A percentile compares a stretch with the other conserved stretches of the same genome.
phyloP scores from a whole-genome alignment of 2,113 vertebrate species.

The Tenebrosternarchus preto region DNA sequence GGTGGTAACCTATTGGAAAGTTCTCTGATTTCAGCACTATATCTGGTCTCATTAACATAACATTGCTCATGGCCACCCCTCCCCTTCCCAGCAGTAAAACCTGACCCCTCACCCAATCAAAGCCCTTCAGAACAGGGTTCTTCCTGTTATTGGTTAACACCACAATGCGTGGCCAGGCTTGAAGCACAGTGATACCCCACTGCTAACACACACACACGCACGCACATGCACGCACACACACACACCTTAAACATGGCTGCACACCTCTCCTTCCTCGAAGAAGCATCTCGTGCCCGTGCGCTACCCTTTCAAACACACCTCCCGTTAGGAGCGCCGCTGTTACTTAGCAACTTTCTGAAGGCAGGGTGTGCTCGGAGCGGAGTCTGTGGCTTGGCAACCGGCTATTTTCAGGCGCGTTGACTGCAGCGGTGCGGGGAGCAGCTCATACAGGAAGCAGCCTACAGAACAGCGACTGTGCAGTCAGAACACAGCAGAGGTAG shows the following conservation, averaged over 20 bases:
- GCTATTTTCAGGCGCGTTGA: conserved; percentile 64
- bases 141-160: background rate
- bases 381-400: conserved; percentile 54
- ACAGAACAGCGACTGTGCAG: conserved; percentile 55
- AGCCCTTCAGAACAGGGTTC: background rate
- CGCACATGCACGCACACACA: too few species aligned
- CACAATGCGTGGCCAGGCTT: background rate
- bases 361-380: conserved; percentile 24
- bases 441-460: conserved; percentile 51
- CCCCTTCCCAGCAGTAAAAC: background rate
- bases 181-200: conserved; percentile 17
- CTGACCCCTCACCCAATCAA: background rate
- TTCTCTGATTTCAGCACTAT: background rate
- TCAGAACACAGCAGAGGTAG: conserved; percentile 57
- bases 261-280: too few species aligned
- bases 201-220: background rate
- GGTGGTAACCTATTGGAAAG: too few species aligned
- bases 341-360: conserved; percentile 50
- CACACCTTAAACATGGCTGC: background rate
- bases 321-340: conserved; percentile 50
- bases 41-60: background rate
- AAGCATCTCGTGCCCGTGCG: background rate
- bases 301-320: conserved; percentile 43
- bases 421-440: conserved; percentile 45
- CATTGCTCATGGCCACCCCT: background rate